Percentiles rank a stretch among this genome's conserved stretches.
Evolutionary conservation across 2,888 invertebrate species (phyloP).

Genomic region (Callosobruchus maculatus): DNA sequence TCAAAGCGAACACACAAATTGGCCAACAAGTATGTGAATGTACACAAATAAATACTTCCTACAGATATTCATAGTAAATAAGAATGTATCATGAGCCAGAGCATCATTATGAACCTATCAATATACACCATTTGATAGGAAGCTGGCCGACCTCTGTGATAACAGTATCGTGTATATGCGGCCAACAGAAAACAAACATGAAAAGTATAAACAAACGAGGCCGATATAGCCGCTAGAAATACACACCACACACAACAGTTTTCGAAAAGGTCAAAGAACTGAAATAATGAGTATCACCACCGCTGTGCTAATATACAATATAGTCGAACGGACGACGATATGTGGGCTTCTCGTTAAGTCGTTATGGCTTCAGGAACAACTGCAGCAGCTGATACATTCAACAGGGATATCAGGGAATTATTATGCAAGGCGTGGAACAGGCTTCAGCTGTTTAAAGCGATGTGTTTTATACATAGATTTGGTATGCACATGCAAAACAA

Average conservation of each 20-base stretch:
- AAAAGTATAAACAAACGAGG: neutral
- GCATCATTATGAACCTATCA: neutral
- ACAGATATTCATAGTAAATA: neutral
- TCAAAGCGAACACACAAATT: no score
- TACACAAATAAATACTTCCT: no score
- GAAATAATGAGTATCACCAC: neutral
- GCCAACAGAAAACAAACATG: neutral
- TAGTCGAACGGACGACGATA: neutral
- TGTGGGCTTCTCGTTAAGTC: neutral
- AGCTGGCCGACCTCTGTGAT: neutral
- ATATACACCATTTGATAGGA: neutral
- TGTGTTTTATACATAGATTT: no score
- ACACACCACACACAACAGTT: neutral
- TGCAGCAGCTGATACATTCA: neutral
- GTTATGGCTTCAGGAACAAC: neutral
- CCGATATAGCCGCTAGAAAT: neutral
- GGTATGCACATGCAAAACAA: no score
- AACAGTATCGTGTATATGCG: neutral
- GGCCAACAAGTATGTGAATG: no score
- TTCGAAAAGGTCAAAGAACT: neutral
- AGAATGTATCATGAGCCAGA: neutral
- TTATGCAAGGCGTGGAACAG: no score
- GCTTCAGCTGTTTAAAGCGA: no score
- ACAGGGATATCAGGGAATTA: no score
- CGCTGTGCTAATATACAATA: neutral